phyloP scores from a whole-genome alignment of 2,797 vertebrate genomes.

The Sandelia bainsii region DNA sequence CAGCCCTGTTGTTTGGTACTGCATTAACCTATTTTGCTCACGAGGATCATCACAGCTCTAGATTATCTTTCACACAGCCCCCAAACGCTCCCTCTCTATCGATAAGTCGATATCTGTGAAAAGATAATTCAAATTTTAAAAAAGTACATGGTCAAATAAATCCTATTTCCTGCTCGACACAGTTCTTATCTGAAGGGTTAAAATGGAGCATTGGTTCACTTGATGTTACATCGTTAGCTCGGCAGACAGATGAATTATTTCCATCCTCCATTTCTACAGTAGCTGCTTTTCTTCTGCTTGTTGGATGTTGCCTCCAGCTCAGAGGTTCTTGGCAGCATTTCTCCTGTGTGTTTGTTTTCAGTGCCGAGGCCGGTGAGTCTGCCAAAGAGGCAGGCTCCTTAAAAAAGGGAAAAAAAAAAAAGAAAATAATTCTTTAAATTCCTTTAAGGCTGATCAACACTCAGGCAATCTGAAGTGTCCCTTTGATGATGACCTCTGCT shows the following conservation, averaged over 20 bases:
- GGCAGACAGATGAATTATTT: conserved; percentile 45
- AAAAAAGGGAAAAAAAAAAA: background rate
- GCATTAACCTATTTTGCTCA: conserved; percentile 70
- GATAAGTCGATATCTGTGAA: conserved; percentile 30
- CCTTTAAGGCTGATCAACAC: conserved; percentile 37
- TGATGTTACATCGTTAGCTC: conserved; percentile 41
- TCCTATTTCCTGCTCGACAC: conserved; percentile 22
- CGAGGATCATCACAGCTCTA: conserved; percentile 43
- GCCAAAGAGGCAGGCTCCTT: conserved; percentile 45
- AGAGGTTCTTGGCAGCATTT: conserved; percentile 64
- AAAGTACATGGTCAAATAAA: conserved; percentile 40
- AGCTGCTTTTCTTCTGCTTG: conserved; percentile 47
- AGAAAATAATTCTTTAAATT: conserved; percentile 38
- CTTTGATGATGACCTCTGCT: conserved; percentile 31
- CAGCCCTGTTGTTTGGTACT: conserved; percentile 46
- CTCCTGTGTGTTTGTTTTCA: conserved; percentile 48
- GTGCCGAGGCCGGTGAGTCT: conserved; percentile 28
- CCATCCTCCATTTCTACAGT: conserved; percentile 37
- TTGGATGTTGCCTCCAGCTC: conserved; percentile 63
- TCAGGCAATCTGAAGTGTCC: conserved; percentile 36
- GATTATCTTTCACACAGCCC: conserved; percentile 48
- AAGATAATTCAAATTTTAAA: conserved; percentile 23
- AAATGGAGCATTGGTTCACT: conserved; percentile 37
- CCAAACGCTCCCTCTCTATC: conserved; percentile 20
- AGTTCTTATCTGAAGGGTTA: conserved; percentile 56